Percentiles rank a stretch among this genome's conserved stretches.
Evolutionary conservation across 2,888 invertebrate genomes (phyloP).

Genomic region (Hirtodrosophila trivittata): DNA sequence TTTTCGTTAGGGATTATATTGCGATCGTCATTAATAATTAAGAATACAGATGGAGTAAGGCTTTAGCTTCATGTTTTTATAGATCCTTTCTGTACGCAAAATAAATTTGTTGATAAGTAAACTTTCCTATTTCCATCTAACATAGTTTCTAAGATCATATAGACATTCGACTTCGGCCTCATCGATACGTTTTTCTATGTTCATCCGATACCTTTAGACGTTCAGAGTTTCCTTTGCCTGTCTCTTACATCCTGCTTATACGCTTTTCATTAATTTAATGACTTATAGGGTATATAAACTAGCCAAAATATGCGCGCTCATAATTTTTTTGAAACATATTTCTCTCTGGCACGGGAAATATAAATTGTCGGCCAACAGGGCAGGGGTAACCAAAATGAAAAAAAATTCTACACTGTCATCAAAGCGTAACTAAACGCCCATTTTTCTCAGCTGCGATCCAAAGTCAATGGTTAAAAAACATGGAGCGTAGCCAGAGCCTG

Average conservation of each 20-base stretch:
- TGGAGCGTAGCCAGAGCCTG: conserved; percentile 29
- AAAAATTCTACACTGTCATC: conserved; percentile 82
- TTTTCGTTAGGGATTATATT: no score
- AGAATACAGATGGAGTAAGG: no score
- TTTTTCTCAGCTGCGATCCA: conserved; percentile 68
- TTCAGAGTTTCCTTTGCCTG: no score
- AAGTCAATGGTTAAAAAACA: conserved; percentile 16
- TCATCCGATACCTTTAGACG: no score
- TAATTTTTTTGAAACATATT: conserved; percentile 51
- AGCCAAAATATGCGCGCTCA: conserved; percentile 51
- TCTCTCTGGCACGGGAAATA: conserved; percentile 66
- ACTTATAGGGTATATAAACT: conserved; percentile 18
- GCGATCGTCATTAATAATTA: no score
- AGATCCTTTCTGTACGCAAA: no score
- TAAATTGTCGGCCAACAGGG: conserved; percentile 58
- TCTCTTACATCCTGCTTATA: background rate
- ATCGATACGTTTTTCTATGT: no score
- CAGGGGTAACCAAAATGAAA: conserved; percentile 27
- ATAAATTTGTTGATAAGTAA: no score
- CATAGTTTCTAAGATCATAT: no score
- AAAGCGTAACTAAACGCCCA: conserved; percentile 84
- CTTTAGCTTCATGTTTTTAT: no score
- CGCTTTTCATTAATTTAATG: background rate
- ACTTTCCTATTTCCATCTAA: no score
- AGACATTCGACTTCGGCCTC: no score